Base-by-base conservation (phyloP, 2,888 invertebrate genomes). In the Rambutsinella grinnellia region DNA sequence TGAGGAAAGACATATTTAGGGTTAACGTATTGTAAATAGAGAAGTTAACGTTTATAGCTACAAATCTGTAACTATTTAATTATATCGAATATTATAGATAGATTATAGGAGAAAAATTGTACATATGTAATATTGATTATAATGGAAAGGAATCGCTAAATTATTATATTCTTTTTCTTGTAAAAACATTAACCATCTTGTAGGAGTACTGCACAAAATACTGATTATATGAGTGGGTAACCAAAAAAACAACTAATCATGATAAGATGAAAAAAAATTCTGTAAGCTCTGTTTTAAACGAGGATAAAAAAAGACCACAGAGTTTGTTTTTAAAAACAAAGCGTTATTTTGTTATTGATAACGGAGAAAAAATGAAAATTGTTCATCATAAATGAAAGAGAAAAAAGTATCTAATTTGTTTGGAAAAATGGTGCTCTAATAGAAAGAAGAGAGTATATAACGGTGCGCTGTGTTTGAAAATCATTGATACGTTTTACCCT, bases 351-450 rank as follows among this genome's bases (percentile, higher is more conserved):
- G 65, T 49, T 72, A 58, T 65, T 58, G 56, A 53, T 47, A 44
- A 47, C 28, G 56, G 23, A 36, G 36, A 65, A 65, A 65, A 47
- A 57, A 58, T 62, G 63, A 19, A 23, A 28, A 13, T 47, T 58
- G 71, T 72, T 72, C 63, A 72, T 70, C 70, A 70, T n/a, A n/a
- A n/a, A n/a, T n/a, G n/a, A n/a, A n/a, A 56, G 27, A 10, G 57
- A 63, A 47, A 65, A 63, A 71, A 63, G 49, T 36, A 36, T 36
- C 36, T 61, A 36, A 58, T 28, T 63, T 63, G 63, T 57, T 65
- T 72, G 65, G 60, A 72, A 65, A 58, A 65, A 58, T 72, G 72
- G 72, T 72, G 72, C 72, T 72, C 49, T 72, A 72, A 5, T 72
- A 66, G 26, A 60, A 65, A 63, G 56, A 51, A 27, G 57, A 69